Percentiles rank a stretch among this genome's conserved stretches.
These are phyloP conservation scores for Vicugna pacos DNA, from an alignment of 2,113 vertebrate species.

Conservation along the genomic window DNA sequence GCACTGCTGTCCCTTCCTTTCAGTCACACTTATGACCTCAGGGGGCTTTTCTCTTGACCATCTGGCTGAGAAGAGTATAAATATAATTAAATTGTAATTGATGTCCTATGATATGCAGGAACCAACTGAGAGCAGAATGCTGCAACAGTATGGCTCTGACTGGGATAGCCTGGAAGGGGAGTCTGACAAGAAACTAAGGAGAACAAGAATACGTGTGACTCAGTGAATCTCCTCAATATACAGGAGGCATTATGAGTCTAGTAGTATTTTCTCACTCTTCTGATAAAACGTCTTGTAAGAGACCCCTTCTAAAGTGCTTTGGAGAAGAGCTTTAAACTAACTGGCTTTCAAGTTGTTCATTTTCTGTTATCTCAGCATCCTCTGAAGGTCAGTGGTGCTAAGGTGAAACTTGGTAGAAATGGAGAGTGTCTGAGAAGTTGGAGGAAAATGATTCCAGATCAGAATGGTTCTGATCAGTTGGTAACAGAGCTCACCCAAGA, in stretches of 20 bases:
- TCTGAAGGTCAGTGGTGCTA: rapidly evolving
- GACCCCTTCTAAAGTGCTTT: neutral
- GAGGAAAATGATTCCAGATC: neutral
- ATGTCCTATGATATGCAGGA: neutral
- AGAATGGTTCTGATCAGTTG: neutral
- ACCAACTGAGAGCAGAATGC: neutral
- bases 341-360: neutral
- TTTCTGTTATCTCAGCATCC: neutral
- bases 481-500: neutral
- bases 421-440: neutral
- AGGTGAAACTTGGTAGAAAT: neutral
- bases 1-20: neutral
- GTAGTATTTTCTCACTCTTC: neutral
- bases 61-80: neutral
- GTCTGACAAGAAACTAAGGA: neutral
- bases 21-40: neutral
- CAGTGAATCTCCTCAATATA: neutral
- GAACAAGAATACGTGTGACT: neutral
- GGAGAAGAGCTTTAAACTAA: neutral
- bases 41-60: neutral
- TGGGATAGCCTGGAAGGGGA: neutral
- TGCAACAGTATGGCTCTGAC: neutral
- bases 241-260: neutral
- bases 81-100: neutral
- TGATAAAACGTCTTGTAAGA: neutral